Conservation (phyloP, 1,140 invertebrate species). For the Metopolophium dirhodum region DNA sequence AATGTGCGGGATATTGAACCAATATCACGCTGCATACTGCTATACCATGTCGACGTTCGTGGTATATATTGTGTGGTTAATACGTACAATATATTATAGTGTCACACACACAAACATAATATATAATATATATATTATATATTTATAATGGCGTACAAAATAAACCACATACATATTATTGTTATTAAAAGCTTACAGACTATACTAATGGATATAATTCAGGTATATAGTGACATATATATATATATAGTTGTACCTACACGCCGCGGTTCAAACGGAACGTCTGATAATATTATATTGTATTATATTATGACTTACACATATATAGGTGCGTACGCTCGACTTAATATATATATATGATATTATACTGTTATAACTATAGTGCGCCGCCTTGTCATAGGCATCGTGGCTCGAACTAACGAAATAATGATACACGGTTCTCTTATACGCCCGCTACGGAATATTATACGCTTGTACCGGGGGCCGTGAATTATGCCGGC, state of each 20-base stretch:
- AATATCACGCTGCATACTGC: background rate
- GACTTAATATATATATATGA: background rate
- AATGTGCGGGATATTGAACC: background rate
- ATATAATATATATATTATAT: too few species aligned
- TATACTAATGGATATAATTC: background rate
- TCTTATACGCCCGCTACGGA: background rate
- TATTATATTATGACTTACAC: background rate
- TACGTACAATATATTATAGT: background rate
- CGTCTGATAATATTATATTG: background rate
- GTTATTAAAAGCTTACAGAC: background rate
- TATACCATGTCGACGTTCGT: background rate
- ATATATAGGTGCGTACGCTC: background rate
- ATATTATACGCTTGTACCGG: conserved; percentile 26
- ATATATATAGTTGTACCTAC: too few species aligned
- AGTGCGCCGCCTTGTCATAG: background rate
- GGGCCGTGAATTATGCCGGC: conserved; percentile 32
- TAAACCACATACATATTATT: background rate
- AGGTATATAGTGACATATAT: background rate
- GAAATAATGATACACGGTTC: background rate
- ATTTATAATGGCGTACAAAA: background rate
- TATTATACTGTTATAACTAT: background rate
- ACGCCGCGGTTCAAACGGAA: background rate
- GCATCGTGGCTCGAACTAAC: background rate
- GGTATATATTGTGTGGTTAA: background rate
- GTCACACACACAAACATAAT: too few species aligned